Evolutionary conservation across 2,797 vertebrate species (phyloP), one percentile per base, ranked within the genome.

Genomic region (Cygnus olor): DNA sequence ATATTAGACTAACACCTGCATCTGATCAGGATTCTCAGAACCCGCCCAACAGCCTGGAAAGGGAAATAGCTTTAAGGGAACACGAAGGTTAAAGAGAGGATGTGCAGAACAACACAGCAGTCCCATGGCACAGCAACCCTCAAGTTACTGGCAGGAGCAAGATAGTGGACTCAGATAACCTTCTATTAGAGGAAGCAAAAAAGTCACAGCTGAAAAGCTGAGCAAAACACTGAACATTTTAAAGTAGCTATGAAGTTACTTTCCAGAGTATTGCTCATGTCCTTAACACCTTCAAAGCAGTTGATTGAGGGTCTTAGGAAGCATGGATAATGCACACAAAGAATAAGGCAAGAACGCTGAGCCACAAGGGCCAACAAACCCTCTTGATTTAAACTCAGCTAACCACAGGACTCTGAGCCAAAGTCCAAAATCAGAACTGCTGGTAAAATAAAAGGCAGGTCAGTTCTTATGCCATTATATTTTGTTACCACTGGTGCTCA

Each of bases 221-320:
- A 88, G 58, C 28, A 85, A 42, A 58, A 36, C 45, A 16, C 30
- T 45, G 7, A 8, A 11, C 32, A 58, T 2, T 1, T 1, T 32
- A 80, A 68, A 32, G 54, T 19, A 70, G 53, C 57, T 61, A 36
- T 17, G 15, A 11, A 32, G 77, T 64, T 40, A 56, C 82, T 47
- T 51, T 14, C 25, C 51, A 56, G 32, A 54, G 34, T 4, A 15
- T 1, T 49, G 5, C 49, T 15, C 22, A 21, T 25, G 3, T 0
- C 49, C 53, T 14, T 19, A 14, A 47, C 0, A 0, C 63, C 53
- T 51, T 53, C 47, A 49, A 11, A 25, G 61, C 19, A 54, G 34
- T 9, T 30, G 9, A 51, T 17, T 0, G 0, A 87, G n/a, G 12
- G 20, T 17, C 77, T 36, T 1, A 38, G 19, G 10, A 1, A 45